These are phyloP conservation scores for Syrista parreyssii DNA, from an alignment of 2,888 invertebrate genomes.

Conservation along the genomic window DNA sequence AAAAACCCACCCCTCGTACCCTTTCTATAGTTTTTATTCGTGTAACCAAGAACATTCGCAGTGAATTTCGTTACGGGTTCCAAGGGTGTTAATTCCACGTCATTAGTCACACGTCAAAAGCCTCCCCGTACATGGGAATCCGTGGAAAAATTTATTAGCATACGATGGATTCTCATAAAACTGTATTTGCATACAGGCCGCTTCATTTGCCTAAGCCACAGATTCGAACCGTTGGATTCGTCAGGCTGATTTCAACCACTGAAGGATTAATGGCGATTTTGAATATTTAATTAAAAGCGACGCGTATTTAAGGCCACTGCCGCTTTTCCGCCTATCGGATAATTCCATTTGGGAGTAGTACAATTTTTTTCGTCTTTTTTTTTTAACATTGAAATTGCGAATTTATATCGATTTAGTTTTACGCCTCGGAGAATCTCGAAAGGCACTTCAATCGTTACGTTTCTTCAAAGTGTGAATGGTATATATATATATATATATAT, in stretches of 20 bases:
- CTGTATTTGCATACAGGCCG: constrained; percentile 45
- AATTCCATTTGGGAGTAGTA: background rate
- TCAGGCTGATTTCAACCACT: constrained; percentile 41
- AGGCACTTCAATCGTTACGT: background rate
- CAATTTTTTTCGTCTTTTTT: background rate
- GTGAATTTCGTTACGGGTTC: background rate
- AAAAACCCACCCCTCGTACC: background rate
- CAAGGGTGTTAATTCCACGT: constrained; percentile 42
- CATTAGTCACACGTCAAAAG: constrained; percentile 46
- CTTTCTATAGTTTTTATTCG: background rate
- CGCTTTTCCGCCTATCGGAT: background rate
- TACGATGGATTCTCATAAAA: constrained; percentile 35
- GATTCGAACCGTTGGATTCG: constrained; percentile 42
- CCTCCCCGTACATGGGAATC: constrained; percentile 7
- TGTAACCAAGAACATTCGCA: background rate
- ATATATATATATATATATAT: too few species aligned
- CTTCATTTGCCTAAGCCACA: constrained; percentile 54
- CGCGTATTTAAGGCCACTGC: background rate
- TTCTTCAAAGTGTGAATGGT: too few species aligned
- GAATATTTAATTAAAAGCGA: constrained; percentile 50
- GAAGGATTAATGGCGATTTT: constrained; percentile 48
- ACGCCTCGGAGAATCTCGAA: background rate
- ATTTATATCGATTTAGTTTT: background rate
- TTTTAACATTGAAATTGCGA: background rate
- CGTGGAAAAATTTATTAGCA: constrained; percentile 49